Evolutionary conservation across 92 coral and sea anemone species (phyloP).

Genomic region (Porites cylindrica): DNA sequence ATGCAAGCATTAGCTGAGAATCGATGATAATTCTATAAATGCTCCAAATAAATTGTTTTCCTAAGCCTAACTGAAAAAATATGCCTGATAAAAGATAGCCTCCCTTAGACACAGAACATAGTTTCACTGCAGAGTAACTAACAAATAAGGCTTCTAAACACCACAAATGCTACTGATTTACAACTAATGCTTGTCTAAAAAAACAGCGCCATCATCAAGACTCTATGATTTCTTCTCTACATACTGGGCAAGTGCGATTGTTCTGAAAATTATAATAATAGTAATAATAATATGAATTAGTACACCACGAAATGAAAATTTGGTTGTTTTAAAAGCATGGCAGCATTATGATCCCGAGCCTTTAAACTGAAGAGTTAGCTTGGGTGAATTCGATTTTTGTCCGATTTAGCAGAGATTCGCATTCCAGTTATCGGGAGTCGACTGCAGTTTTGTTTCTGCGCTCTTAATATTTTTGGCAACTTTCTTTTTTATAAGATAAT

Average conservation of each 20-base stretch:
- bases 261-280: conserved; percentile 52
- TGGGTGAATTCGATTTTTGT: too few relatives aligned
- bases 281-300: background rate
- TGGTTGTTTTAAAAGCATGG: too few relatives aligned
- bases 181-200: conserved; percentile 3
- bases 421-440: too few relatives aligned
- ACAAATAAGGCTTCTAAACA: background rate
- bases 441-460: too few relatives aligned
- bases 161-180: background rate
- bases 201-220: conserved; percentile 15
- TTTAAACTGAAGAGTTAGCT: too few relatives aligned
- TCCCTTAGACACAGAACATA: too few relatives aligned
- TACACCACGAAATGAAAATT: background rate
- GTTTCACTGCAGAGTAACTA: background rate
- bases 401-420: too few relatives aligned
- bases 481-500: too few relatives aligned
- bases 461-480: too few relatives aligned
- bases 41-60: background rate
- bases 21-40: too few relatives aligned
- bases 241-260: conserved; percentile 89
- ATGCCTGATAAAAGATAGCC: background rate
- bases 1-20: too few relatives aligned
- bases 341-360: too few relatives aligned
- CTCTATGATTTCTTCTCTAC: conserved; percentile 72
- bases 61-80: background rate